Percentiles rank a stretch among this genome's conserved stretches.
Evolutionary conservation across 2,113 vertebrate species (phyloP).

Genomic region (Lipotes vexillifer): DNA sequence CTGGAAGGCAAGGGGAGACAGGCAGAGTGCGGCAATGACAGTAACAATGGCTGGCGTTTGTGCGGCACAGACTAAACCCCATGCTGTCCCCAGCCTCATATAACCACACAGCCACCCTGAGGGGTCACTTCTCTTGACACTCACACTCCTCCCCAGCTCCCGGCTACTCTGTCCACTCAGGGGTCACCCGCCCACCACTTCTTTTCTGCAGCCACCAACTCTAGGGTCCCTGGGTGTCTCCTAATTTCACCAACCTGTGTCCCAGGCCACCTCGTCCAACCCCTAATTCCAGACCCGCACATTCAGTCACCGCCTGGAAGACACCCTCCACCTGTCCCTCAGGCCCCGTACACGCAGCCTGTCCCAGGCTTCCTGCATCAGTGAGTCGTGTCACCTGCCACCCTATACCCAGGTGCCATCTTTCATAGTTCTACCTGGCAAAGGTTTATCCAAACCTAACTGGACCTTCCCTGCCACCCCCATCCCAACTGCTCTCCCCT

Average conservation of each 20-base stretch:
- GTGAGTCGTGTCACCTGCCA: background rate
- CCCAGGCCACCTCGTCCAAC: background rate
- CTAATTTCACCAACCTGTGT: background rate
- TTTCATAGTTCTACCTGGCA: background rate
- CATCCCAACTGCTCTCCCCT: accelerated
- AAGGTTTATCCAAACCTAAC: background rate
- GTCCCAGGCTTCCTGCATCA: background rate
- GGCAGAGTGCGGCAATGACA: accelerated
- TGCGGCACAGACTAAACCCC: background rate
- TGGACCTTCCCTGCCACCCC: background rate
- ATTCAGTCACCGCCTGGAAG: background rate
- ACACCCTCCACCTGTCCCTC: background rate
- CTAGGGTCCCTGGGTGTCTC: background rate
- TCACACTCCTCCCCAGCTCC: background rate
- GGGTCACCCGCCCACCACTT: background rate
- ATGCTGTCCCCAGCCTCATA: background rate
- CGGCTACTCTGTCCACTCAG: background rate
- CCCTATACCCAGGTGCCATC: background rate
- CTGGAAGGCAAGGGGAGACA: background rate
- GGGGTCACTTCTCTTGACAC: accelerated
- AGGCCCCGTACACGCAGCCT: background rate
- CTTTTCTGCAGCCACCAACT: background rate
- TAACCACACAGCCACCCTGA: no score
- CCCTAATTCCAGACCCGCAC: background rate
- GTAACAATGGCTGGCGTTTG: accelerated